Evolutionary conservation across 2,113 vertebrate species (phyloP), one percentile per base, ranked within the genome.

Genomic region (Perognathus longimembris): DNA sequence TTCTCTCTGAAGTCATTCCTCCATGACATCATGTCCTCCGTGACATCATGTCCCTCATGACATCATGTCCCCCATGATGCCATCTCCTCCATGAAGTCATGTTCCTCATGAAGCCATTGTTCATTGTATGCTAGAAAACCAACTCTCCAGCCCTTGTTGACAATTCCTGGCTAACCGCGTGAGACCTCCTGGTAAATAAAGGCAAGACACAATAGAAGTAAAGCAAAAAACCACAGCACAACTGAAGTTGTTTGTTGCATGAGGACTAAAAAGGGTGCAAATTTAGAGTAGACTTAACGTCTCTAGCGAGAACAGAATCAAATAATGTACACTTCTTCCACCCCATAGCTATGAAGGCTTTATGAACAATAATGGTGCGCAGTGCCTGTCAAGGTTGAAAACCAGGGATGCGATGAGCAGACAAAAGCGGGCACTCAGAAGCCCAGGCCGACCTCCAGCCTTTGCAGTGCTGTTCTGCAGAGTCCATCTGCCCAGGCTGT

Each of bases 401-500:
- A 54, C 28, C 14, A 4, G 0, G 1, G 28, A 54, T 15, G 17
- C 17, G 50, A 54, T 54, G 17, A 18, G 14, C 4, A 54, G 50
- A 18, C 21, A 57, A 42, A 11, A 17, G 9, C 7, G 0, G 5
- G 18, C 28, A 1, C 14, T 59, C 3, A 18, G 24, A n/a, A 69
- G 32, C 6, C 1, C 5, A 20, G 59, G n/a, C 79, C 26, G 21
- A 26, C 34, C 28, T 71, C 84, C 12, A 42, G 85, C 32, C 67
- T 80, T 20, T n/a, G 50, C 38, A 4, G 5, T 18, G 30, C 7
- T 30, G 5, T 50, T 66, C 20, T 15, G 36, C 12, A 28, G 6
- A 0, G 2, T 1, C 0, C 0, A 0, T 40, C 66, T 36, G 17
- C 3, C 38, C 57, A 21, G 24, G 71, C 17, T 20, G 26, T 3